Conservation (phyloP, 2,797 vertebrate species). For the Pantherophis alleghaniensis region DNA sequence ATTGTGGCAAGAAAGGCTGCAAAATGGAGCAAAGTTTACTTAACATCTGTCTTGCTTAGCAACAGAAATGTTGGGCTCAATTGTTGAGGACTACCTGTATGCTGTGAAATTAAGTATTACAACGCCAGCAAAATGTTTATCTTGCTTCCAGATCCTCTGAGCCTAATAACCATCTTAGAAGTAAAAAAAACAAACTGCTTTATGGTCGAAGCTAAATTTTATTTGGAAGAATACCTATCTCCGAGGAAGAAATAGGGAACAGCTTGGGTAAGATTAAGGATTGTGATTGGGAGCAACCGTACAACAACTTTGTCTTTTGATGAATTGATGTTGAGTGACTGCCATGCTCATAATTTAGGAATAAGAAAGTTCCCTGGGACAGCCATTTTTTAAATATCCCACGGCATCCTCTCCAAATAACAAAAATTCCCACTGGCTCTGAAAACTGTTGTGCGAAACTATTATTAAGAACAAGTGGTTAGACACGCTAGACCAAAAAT, state of each 20-base stretch:
- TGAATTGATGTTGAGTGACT: neutral
- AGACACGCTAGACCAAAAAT: neutral
- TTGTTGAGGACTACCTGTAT: neutral
- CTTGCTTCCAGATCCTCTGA: neutral
- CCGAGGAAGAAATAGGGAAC: neutral
- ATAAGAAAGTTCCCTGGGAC: neutral
- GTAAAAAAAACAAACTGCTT: neutral
- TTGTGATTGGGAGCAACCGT: neutral
- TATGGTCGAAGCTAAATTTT: neutral
- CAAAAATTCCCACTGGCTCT: neutral
- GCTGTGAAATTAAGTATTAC: neutral
- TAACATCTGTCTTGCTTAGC: neutral
- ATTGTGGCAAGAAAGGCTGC: neutral
- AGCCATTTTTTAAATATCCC: neutral
- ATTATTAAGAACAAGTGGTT: neutral
- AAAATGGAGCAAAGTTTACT: neutral
- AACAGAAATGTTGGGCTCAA: neutral
- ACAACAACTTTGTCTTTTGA: neutral
- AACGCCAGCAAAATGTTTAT: neutral
- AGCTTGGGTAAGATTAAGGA: neutral
- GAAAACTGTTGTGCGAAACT: neutral
- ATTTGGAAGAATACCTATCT: neutral
- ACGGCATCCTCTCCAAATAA: neutral
- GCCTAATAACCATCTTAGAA: neutral
- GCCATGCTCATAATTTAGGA: neutral